Base-by-base conservation (phyloP, 2,113 vertebrate species). In the Hypanus sabinus region DNA sequence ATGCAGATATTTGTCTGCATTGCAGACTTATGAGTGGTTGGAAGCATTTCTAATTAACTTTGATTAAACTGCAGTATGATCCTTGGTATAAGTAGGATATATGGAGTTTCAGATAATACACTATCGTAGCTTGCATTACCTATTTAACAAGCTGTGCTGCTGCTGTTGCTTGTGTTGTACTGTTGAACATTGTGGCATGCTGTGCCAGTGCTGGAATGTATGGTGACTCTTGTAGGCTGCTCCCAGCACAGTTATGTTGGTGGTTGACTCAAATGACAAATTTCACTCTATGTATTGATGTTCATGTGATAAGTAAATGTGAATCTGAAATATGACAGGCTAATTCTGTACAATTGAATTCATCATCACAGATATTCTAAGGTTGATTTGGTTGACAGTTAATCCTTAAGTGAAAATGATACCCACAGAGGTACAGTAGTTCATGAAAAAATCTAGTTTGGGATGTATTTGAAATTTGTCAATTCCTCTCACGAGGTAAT, bases 1-100 rank as follows among this genome's bases (percentile, higher is more conserved):
- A 6, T 93, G 91, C 91, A 55, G 22, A 55, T 68, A 93, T 93
- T 70, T 93, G 91, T 24, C 70, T 73, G 70, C 71, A 73, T 73
- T 73, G 33, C 70, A 73, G 33, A 38, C 38, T 73, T 38, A 92
- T 73, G 83, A 90, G 16, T 33, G 91, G 68, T 93, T 93, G 91
- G 68, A 55, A 55, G 68, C 5, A 71, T 73, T 73, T 46, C 36
- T 75, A 65, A 65, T 33, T 20, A 90, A 90, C 60, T 90, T 68
- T 18, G 70, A 93, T 10, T 73, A 73, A 93, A 75, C 36, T 93
- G 11, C 68, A 73, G 36, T 73, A 65, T 20, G 18, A 73, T 75
- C 36, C 70, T 73, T 93, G 10, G 24, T 93, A 14, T 11, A 27
- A 46, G 55, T 30, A 38, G 38, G 73, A 75, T 73, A 73, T 73